Evolutionary conservation across 2,797 vertebrate species (phyloP).

Genomic region (Hozukius guyotensis): DNA sequence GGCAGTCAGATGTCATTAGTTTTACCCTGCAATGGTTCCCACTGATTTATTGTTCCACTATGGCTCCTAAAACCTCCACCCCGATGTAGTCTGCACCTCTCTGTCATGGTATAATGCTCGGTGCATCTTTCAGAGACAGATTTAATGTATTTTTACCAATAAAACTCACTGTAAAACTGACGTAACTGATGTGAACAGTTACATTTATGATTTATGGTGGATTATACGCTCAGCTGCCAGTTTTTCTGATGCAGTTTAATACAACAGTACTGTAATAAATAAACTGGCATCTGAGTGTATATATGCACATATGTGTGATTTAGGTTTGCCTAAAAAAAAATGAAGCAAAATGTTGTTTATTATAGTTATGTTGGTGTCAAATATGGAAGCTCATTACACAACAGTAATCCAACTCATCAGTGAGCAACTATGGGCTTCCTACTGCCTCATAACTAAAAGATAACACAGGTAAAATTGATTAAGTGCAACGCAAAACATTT

Average conservation of each 20-base stretch:
- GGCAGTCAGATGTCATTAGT: conserved; percentile 66
- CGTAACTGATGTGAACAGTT: not conserved
- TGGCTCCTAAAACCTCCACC: conserved; percentile 32
- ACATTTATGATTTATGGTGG: not conserved
- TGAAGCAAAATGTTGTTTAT: not conserved
- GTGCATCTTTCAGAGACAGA: conserved; percentile 35
- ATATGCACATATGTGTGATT: not conserved
- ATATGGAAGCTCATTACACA: not conserved
- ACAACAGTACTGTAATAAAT: not conserved
- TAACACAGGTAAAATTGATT: not conserved
- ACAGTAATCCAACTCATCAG: not conserved
- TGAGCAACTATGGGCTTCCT: not conserved
- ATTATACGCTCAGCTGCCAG: not conserved
- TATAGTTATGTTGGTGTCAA: not conserved
- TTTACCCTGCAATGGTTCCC: conserved; percentile 39
- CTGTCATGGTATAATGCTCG: not conserved
- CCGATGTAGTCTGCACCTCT: conserved; percentile 3
- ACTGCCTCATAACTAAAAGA: not conserved
- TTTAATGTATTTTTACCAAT: conserved; percentile 4
- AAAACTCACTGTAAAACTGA: conserved; percentile 9
- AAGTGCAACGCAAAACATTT: not conserved
- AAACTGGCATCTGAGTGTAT: not conserved
- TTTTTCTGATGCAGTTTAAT: not conserved
- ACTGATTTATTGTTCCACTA: conserved; percentile 57
- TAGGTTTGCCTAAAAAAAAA: not conserved